phyloP scores from a whole-genome alignment of 2,888 invertebrate genomes.

The Caenorhabditis sp. region DNA sequence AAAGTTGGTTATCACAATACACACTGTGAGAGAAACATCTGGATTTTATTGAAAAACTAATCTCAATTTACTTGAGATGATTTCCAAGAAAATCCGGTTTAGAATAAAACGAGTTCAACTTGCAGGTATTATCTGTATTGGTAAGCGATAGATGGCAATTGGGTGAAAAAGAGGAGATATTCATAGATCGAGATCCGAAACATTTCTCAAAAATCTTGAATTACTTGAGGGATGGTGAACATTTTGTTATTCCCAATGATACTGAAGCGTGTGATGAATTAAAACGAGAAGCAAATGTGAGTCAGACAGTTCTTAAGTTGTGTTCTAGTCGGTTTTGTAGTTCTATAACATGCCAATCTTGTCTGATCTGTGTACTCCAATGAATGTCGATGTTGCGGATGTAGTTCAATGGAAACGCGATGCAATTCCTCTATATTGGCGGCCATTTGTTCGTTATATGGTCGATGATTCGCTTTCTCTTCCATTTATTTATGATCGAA shows the following conservation, averaged over 20 bases:
- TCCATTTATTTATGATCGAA: conserved; percentile 64
- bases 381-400: conserved; percentile 35
- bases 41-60: no score
- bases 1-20: no score
- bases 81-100: no score
- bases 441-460: conserved; percentile 60
- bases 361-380: conserved; percentile 47
- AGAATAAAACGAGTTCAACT: not conserved
- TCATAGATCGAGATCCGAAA: conserved; percentile 63
- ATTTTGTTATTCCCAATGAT: conserved; percentile 51
- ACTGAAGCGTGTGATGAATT: conserved; percentile 55
- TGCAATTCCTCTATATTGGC: conserved; percentile 62
- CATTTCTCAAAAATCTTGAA: conserved; percentile 60
- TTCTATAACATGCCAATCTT: conserved; percentile 57
- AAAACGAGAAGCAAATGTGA: conserved; percentile 57
- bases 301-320: conserved; percentile 4
- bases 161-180: conserved; percentile 43
- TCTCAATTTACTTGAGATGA: no score
- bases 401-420: conserved; percentile 59
- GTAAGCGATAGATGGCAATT: conserved; percentile 56
- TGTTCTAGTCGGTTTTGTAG: conserved; percentile 21
- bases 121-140: conserved; percentile 55
- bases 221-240: conserved; percentile 55
- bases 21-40: no score
- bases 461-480: conserved; percentile 60